Percentiles rank a stretch among this genome's conserved stretches.
phyloP scores from a whole-genome alignment of 2,113 vertebrate genomes.

The Cheilinus undulatus region DNA sequence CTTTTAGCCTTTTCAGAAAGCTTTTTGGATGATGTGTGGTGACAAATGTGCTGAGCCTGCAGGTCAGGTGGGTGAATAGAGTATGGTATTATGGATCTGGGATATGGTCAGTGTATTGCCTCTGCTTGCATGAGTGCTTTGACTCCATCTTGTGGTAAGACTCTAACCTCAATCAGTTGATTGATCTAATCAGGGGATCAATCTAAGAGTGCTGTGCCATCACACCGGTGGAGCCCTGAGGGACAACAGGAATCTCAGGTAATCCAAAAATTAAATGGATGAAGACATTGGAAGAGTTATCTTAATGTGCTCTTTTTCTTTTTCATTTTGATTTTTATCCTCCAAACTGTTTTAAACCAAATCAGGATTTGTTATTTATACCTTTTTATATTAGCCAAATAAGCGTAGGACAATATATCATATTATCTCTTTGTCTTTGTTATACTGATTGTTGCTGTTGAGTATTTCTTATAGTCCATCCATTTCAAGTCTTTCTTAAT shows the following conservation, averaged over 20 bases:
- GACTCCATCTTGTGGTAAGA: conserved; percentile 41
- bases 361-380: conserved; percentile 73
- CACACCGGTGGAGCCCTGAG: conserved; percentile 73
- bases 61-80: conserved; percentile 77
- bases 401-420: conserved; percentile 64
- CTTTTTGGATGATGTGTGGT: conserved; percentile 50
- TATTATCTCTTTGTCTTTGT: conserved; percentile 55
- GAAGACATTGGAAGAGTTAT: conserved; percentile 47
- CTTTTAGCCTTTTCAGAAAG: conserved; percentile 58
- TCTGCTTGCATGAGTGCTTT: conserved; percentile 38
- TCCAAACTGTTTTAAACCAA: conserved; percentile 62
- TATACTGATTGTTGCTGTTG: conserved; percentile 64
- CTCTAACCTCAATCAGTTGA: conserved; percentile 60
- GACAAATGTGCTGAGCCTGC: conserved; percentile 75
- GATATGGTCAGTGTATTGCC: conserved; percentile 4
- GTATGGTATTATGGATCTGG: conserved; percentile 18
- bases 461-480: conserved; percentile 50
- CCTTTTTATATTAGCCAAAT: conserved; percentile 75
- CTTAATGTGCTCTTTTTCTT: conserved; percentile 17
- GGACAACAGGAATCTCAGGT: conserved; percentile 83
- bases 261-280: conserved; percentile 72
- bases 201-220: conserved; percentile 44
- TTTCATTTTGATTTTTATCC: conserved; percentile 55
- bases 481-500: conserved; percentile 64
- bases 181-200: conserved; percentile 38